Conservation (phyloP, 2,888 invertebrate species). For the Pherbina coryleti region DNA sequence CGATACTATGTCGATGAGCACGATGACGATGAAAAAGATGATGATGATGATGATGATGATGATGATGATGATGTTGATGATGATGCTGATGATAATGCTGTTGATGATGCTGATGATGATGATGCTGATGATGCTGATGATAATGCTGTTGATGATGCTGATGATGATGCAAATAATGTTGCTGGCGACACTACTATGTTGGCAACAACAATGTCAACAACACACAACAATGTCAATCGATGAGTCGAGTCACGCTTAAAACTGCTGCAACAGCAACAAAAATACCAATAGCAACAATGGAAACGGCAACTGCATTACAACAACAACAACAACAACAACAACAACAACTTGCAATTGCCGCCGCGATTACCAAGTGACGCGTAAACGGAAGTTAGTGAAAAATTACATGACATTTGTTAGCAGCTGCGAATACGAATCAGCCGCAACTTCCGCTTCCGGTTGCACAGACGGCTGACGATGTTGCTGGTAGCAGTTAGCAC, state of each 20-base stretch:
- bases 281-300: slow-evolving; percentile 4
- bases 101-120: background rate
- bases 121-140: background rate
- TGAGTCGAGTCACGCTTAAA: slow-evolving; percentile 32
- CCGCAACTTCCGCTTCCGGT: slow-evolving; percentile 43
- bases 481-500: background rate
- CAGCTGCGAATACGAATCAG: slow-evolving; percentile 42
- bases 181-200: background rate
- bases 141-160: background rate
- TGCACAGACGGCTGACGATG: background rate
- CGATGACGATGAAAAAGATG: background rate
- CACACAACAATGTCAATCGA: slow-evolving; percentile 31
- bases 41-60: background rate
- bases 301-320: background rate
- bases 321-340: slow-evolving; percentile 20
- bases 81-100: background rate
- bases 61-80: background rate
- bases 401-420: slow-evolving; percentile 50
- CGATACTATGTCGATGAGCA: background rate
- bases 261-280: background rate
- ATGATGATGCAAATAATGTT: background rate
- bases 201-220: background rate
- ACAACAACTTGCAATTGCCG: slow-evolving; percentile 10
- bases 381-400: slow-evolving; percentile 47
- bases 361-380: slow-evolving; percentile 32